phyloP scores from a whole-genome alignment of 1,140 invertebrate genomes.

The Tetragnatha versicolor region DNA sequence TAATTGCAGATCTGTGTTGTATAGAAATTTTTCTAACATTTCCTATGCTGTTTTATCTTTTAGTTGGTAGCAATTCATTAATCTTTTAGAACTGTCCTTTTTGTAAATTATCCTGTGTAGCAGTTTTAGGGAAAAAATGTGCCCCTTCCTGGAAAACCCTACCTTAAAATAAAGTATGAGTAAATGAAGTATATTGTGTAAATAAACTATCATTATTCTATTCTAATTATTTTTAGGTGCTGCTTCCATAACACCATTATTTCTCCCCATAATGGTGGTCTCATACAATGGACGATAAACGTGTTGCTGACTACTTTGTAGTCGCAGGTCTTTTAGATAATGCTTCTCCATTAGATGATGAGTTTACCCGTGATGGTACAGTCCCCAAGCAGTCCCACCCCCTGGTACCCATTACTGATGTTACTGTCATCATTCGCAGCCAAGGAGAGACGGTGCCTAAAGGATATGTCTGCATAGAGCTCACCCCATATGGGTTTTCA shows the following conservation, averaged over 20 bases:
- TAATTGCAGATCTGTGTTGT: too few relatives aligned
- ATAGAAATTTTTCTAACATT: too few relatives aligned
- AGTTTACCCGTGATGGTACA: conserved; percentile 79
- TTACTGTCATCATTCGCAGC: conserved; percentile 88
- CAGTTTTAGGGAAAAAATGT: not conserved
- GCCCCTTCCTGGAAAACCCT: not conserved
- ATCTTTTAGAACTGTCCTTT: too few relatives aligned
- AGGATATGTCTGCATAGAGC: conserved; percentile 81
- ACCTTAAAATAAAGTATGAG: too few relatives aligned
- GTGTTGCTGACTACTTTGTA: conserved; percentile 89
- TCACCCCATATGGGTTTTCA: conserved; percentile 82
- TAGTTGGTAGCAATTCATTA: too few relatives aligned
- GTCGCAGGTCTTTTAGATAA: conserved; percentile 90
- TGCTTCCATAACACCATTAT: conserved; percentile 7
- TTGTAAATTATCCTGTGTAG: not conserved
- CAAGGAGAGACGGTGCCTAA: conserved; percentile 84
- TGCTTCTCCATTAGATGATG: conserved; percentile 79
- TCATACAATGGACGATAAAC: conserved; percentile 64
- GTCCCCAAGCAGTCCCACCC: conserved; percentile 75
- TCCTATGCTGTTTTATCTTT: too few relatives aligned
- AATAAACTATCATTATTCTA: not conserved
- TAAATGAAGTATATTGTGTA: not conserved
- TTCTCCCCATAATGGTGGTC: conserved; percentile 3
- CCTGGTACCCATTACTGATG: conserved; percentile 92
- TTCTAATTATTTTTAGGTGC: not conserved